Evolutionary conservation across 2,888 invertebrate genomes (phyloP).

Genomic region (Luperina testacea): DNA sequence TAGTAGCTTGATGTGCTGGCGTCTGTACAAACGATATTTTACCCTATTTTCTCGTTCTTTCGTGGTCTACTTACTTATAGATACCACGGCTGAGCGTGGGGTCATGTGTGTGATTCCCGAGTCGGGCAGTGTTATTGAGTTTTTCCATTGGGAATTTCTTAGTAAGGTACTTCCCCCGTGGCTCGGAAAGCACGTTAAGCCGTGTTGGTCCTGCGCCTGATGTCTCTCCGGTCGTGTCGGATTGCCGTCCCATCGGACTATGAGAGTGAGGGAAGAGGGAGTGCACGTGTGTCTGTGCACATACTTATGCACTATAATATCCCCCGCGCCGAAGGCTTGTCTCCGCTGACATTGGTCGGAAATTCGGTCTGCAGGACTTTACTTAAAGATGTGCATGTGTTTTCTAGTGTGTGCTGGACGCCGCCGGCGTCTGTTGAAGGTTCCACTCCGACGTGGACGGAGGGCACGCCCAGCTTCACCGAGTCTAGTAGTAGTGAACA

Average conservation of each 20-base stretch:
- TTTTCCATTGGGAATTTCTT: neutral
- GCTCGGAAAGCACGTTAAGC: neutral
- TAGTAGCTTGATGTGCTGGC: too few species aligned
- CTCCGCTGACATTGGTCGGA: neutral
- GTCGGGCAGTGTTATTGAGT: neutral
- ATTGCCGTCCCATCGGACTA: neutral
- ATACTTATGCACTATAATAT: neutral
- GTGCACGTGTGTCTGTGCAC: neutral
- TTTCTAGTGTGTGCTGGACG: constrained; percentile 92
- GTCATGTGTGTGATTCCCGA: neutral
- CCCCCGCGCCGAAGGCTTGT: neutral
- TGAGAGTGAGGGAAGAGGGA: neutral
- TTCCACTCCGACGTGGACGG: constrained; percentile 99
- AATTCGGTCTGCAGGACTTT: neutral
- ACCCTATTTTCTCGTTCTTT: neutral
- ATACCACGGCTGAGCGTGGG: neutral
- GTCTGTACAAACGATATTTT: neutral
- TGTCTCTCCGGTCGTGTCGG: neutral
- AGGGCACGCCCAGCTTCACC: constrained; percentile 99
- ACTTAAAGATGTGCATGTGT: neutral
- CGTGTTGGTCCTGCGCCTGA: neutral
- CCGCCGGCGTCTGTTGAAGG: constrained; percentile 96
- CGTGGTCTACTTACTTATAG: neutral
- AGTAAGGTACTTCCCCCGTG: neutral
- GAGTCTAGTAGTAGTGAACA: constrained; percentile 98